A percentile compares a stretch with the other conserved stretches of the same genome.
phyloP scores from a whole-genome alignment of 2,797 vertebrate species.

The Gallinago nigripennis region DNA sequence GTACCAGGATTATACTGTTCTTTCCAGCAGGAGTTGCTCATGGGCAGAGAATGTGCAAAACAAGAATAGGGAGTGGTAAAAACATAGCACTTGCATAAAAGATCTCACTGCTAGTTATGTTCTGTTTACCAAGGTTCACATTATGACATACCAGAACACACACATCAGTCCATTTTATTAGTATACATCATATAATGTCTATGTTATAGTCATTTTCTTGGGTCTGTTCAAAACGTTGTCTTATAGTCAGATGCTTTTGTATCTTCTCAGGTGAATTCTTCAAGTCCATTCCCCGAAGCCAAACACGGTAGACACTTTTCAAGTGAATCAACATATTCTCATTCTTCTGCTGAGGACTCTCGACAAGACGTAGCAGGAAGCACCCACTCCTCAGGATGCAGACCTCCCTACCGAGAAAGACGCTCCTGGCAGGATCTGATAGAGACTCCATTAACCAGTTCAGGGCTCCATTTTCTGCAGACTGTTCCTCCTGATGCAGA shows the following conservation, averaged over 20 bases:
- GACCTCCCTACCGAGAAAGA: conserved; percentile 83
- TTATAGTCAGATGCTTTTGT: not conserved
- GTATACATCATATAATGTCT: not conserved
- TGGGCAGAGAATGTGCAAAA: conserved; percentile 54
- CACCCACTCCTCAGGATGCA: conserved; percentile 83
- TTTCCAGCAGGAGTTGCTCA: conserved; percentile 1
- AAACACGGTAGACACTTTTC: conserved; percentile 87
- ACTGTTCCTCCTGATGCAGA: conserved; percentile 83
- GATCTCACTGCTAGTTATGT: not conserved
- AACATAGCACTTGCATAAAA: not conserved
- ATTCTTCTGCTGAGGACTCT: conserved; percentile 86
- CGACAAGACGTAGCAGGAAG: conserved; percentile 79
- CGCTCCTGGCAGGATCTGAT: conserved; percentile 92
- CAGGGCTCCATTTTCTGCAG: conserved; percentile 90
- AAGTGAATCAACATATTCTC: conserved; percentile 89
- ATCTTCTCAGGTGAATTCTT: conserved; percentile 84
- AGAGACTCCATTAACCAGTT: conserved; percentile 89
- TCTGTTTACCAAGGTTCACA: not conserved
- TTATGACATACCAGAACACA: not conserved
- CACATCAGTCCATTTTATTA: not conserved
- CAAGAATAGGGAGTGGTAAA: conserved; percentile 44
- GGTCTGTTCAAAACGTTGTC: not conserved
- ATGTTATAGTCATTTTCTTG: not conserved
- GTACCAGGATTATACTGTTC: not conserved
- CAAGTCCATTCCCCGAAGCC: conserved; percentile 88